Evolutionary conservation across 2,888 invertebrate genomes (phyloP), one percentile per base, ranked within the genome.

Genomic region (Heterodera filipjevi): DNA sequence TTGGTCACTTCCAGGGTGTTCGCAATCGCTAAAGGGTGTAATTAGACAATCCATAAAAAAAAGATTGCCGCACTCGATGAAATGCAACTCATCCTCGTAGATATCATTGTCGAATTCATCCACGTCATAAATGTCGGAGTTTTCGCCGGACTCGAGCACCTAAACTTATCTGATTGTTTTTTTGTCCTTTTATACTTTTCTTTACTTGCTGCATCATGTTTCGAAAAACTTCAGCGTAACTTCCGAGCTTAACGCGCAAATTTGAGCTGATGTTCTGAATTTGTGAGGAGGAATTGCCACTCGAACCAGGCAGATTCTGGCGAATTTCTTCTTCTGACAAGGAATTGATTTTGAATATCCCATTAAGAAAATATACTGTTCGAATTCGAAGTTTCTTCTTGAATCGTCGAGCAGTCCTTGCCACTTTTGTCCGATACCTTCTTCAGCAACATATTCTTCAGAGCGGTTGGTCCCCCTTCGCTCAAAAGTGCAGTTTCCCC

Each of bases 191-290:
- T 16, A 10, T 49, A 16, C 2, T 49, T 12, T 66, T 35, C n/a
- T 39, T 33, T 53, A 84, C 82, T 71, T 85, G 84, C 64, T 81
- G 78, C 81, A 85, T 83, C 79, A 85, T 78, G 59, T 79, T 81
- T 39, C 82, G 77, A 32, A 85, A 71, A 27, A 82, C 82, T 39
- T 85, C 85, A 16, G 85, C 82, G 39, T 84, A 85, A 59, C 80
- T 82, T 30, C 80, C 79, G n/a, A 84, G 49, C 39, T 74, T 72
- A 19, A 74, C 72, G 22, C 76, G 72, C 30, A 81, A 72, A 35
- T 76, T 59, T 22, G 73, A 75, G 19, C 80, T 80, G 16, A 68
- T 68, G 66, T 68, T 32, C 22, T 78, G 33, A 66, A 53, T 75
- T 33, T 75, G 33, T 30, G 66, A 39, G n/a, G 77, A 72, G 75